Evolutionary conservation across 2,888 invertebrate species (phyloP).

Genomic region (Stenoptilia bipunctidactyla): DNA sequence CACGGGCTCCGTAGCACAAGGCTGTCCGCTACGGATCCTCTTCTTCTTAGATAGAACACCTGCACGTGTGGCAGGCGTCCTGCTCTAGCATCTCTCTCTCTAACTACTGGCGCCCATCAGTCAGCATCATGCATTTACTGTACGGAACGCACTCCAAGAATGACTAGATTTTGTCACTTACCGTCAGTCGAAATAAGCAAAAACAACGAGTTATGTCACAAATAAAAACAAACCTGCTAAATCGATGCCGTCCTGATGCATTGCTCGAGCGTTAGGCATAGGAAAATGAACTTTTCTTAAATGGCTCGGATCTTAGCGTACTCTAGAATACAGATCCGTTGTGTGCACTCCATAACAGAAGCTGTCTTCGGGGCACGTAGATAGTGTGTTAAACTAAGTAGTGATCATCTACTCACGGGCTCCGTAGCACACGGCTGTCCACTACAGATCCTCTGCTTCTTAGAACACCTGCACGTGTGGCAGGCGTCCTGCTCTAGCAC

Average conservation of each 20-base stretch:
- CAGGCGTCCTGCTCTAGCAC: constrained; percentile 81
- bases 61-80: constrained; percentile 85
- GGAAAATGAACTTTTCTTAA: no score
- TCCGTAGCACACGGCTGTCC: constrained; percentile 76
- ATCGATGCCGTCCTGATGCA: no score
- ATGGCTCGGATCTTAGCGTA: no score
- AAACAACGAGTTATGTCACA: no score
- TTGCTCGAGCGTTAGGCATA: no score
- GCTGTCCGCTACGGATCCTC: constrained; percentile 78
- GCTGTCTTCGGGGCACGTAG: no score
- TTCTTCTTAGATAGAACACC: constrained; percentile 79
- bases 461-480: constrained; percentile 83
- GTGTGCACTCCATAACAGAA: no score
- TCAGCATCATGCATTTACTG: constrained; percentile 75
- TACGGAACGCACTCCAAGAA: constrained; percentile 81
- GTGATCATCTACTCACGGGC: constrained; percentile 32
- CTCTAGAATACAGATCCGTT: no score
- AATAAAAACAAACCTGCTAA: no score
- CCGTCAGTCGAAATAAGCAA: no score
- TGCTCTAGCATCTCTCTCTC: constrained; percentile 84
- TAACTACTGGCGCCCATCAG: constrained; percentile 74
- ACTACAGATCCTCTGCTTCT: constrained; percentile 76
- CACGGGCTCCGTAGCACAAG: constrained; percentile 65
- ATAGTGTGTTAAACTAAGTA: no score
- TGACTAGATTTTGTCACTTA: constrained; percentile 76